These are phyloP conservation scores for Oryzias celebensis DNA, from an alignment of 2,113 vertebrate species.

Conservation along the genomic window DNA sequence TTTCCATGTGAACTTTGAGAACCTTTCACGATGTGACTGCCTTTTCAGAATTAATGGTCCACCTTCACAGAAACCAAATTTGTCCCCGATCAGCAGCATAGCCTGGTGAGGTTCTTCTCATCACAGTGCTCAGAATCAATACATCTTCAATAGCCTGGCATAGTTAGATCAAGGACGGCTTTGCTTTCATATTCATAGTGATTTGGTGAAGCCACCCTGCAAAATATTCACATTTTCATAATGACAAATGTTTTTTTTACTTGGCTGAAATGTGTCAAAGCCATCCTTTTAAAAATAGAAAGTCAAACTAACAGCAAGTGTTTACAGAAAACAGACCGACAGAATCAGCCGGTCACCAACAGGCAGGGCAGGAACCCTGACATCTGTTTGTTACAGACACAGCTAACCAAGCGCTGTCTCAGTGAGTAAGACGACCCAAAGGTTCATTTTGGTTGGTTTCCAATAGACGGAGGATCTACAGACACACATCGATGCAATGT, in stretches of 20 bases:
- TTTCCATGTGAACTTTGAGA: not conserved
- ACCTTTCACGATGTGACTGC: not conserved
- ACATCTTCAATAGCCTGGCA: not conserved
- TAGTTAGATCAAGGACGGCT: not conserved
- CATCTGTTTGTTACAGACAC: slow-evolving; percentile 42
- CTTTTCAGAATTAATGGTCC: not conserved
- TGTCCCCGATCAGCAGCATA: slow-evolving; percentile 6
- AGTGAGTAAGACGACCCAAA: slow-evolving; percentile 15
- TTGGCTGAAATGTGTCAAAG: slow-evolving; percentile 16
- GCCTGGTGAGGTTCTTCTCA: not conserved
- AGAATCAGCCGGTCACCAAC: slow-evolving; percentile 27
- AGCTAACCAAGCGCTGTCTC: slow-evolving; percentile 28
- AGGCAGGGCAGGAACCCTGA: slow-evolving; percentile 22
- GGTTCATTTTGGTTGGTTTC: slow-evolving; percentile 35
- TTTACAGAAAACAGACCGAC: slow-evolving; percentile 9
- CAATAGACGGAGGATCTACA: slow-evolving; percentile 43
- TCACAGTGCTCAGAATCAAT: slow-evolving; percentile 19
- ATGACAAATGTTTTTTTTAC: not conserved
- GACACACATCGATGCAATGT: slow-evolving; percentile 66
- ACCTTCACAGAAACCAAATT: slow-evolving; percentile 1
- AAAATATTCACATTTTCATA: slow-evolving; percentile 18
- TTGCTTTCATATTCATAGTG: not conserved
- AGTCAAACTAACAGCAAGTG: slow-evolving; percentile 18
- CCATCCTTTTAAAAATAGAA: slow-evolving; percentile 5
- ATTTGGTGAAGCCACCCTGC: not conserved